Base-by-base conservation (phyloP, 2,797 vertebrate genomes). In the Parotocinclus haroldoi region DNA sequence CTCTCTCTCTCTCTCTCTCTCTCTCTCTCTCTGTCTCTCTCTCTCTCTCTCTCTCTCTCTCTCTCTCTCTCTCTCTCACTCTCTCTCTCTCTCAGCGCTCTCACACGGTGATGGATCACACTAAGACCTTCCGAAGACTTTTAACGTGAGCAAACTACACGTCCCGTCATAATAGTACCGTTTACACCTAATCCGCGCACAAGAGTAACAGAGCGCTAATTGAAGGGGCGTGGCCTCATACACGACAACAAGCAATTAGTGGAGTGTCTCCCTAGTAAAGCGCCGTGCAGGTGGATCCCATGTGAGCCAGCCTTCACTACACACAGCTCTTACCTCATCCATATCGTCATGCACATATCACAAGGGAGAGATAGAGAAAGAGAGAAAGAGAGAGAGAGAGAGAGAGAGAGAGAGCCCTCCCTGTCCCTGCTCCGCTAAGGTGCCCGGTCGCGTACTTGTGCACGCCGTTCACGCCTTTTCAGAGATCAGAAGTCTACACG, bases 1-100 rank as follows among this genome's bases (percentile, higher is more conserved):
- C n/a, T n/a, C n/a, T n/a, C n/a, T n/a, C n/a, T n/a, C n/a, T n/a
- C n/a, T n/a, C n/a, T n/a, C n/a, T n/a, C n/a, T n/a, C n/a, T n/a
- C n/a, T n/a, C n/a, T n/a, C n/a, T 76, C 79, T 80, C 72, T 81
- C 66, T 73, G 53, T 84, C 77, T 66, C 81, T 44, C 75, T 78
- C 27, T 64, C 63, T 54, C 46, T 61, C 39, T 60, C 59, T 63
- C 19, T 48, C 36, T 65, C 46, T 66, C 62, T 54, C 46, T 61
- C 65, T 59, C 69, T 57, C 72, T 69, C 62, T 51, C 72, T 69
- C 59, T 57, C 63, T 60, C 68, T 68, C 66, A 69, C 77, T 78
- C 77, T 60, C 81, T 75, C 78, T 51, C 81, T 78, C 79, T 66
- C 27, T 60, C 52, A 58, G 14, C 56, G 40, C 74, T 36, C 63